Evolutionary conservation across 2,113 vertebrate species (phyloP), one percentile per base, ranked within the genome.

Genomic region (Lasiurus cinereus): DNA sequence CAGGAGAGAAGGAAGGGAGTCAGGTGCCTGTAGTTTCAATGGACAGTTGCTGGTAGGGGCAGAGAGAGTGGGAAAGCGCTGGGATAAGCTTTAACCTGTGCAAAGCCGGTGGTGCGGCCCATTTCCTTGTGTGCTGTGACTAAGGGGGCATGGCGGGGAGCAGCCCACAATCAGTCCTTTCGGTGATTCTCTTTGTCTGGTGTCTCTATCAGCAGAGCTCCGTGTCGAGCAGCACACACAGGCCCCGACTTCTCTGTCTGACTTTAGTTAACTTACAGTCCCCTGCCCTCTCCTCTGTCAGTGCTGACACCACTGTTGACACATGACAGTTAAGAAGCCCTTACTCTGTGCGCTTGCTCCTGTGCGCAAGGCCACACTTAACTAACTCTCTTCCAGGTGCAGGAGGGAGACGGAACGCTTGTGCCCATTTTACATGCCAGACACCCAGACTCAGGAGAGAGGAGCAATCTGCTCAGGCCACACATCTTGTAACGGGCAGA

Each of bases 71-170:
- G 14, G 6, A 74, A 10, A 48, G 46, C 9, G 8, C 3, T 48
- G 9, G 9, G 27, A 48, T 76, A 16, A 46, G 27, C 73, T 24
- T 18, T 48, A 48, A 48, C 46, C 43, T 48, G 48, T 48, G 9
- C 43, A 18, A 31, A 31, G 64, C 2, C 14, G 2, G 1, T 15
- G 6, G 12, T 67, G 29, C 64, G 0, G 64, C 31, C 31, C 0
- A 15, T 67, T 67, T 31, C 64, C 64, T 29, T 66, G 12, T 66
- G 13, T 14, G 29, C 29, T 31, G 4, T 31, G 62, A 29, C 4
- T 50, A 2, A 76, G 29, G 4, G 11, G 14, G 24, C 18, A 50
- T 43, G 46, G 29, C 15, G 8, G 46, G n/a, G 27, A 76, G 29
- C 6, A 50, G 29, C 29, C 19, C 1, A 2, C 1, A 31, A n/a